These are phyloP conservation scores for Dorcus parallelipipedus DNA, from an alignment of 2,888 invertebrate species.

Conservation along the genomic window DNA sequence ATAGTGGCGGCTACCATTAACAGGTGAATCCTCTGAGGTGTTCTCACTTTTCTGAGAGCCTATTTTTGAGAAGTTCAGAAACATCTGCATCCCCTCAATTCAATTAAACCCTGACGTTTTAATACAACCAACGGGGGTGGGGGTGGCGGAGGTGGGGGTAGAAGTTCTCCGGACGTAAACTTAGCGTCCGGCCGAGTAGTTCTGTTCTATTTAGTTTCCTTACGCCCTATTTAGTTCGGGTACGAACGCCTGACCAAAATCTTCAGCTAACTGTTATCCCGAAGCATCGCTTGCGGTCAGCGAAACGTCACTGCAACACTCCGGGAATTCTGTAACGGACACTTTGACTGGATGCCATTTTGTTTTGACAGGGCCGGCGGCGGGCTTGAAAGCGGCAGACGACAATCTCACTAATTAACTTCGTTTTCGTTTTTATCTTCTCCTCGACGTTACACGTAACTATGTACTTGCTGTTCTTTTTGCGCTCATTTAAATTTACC, in stretches of 20 bases:
- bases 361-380: constrained; percentile 13
- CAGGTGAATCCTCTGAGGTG: no score
- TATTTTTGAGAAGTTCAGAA: not conserved
- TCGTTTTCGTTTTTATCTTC: not conserved
- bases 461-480: no score
- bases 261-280: constrained; percentile 5
- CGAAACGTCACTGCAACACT: constrained; percentile 12
- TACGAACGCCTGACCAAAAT: constrained; percentile 2
- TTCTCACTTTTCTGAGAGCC: no score
- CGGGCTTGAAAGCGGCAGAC: not conserved
- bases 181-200: constrained; percentile 12
- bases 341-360: constrained; percentile 16
- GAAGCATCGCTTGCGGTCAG: constrained; percentile 15
- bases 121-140: constrained; percentile 4
- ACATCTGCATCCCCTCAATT: constrained; percentile 18
- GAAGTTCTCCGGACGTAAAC: constrained; percentile 9
- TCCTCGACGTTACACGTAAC: no score
- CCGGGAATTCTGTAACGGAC: constrained; percentile 18
- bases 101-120: constrained; percentile 17
- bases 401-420: constrained; percentile 6
- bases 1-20: no score
- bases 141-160: not conserved
- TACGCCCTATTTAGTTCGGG: constrained; percentile 7
- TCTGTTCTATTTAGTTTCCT: constrained; percentile 8
- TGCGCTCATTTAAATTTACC: no score